These are phyloP conservation scores for Orycteropus afer DNA, from an alignment of 2,113 vertebrate genomes.

Conservation along the genomic window DNA sequence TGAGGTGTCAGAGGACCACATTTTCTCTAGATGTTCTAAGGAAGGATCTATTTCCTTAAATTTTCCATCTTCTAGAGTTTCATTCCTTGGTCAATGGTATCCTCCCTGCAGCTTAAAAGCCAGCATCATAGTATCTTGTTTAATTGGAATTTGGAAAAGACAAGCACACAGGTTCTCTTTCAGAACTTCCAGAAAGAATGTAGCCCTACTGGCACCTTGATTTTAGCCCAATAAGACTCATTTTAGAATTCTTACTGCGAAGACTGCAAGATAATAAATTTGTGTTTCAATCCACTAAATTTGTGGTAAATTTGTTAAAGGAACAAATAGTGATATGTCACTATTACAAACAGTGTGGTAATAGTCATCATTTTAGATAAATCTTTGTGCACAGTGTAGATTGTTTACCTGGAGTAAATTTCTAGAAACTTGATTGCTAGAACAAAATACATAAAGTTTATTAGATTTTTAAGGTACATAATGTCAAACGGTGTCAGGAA, in stretches of 20 bases:
- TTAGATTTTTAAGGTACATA: background rate
- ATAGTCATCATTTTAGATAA: background rate
- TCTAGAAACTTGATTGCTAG: background rate
- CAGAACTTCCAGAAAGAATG: too few species aligned
- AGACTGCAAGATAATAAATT: background rate
- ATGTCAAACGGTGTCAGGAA: background rate
- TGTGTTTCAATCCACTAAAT: background rate
- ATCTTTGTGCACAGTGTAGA: background rate
- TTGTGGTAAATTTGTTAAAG: background rate
- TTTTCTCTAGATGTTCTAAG: too few species aligned
- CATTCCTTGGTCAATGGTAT: too few species aligned
- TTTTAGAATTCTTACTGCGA: background rate
- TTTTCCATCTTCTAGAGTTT: too few species aligned
- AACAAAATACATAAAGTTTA: too few species aligned
- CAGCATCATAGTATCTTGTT: too few species aligned
- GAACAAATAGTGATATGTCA: background rate
- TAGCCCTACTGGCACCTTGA: too few species aligned
- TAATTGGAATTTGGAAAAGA: too few species aligned
- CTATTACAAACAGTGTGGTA: background rate
- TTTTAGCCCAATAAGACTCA: constrained; percentile 25
- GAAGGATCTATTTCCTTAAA: too few species aligned
- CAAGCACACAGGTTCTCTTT: too few species aligned
- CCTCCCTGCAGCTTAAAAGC: too few species aligned
- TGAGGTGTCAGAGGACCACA: too few species aligned
- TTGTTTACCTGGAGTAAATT: background rate